Evolutionary conservation across 2,797 vertebrate genomes (phyloP).

Genomic region (Sebastes hubbsi): DNA sequence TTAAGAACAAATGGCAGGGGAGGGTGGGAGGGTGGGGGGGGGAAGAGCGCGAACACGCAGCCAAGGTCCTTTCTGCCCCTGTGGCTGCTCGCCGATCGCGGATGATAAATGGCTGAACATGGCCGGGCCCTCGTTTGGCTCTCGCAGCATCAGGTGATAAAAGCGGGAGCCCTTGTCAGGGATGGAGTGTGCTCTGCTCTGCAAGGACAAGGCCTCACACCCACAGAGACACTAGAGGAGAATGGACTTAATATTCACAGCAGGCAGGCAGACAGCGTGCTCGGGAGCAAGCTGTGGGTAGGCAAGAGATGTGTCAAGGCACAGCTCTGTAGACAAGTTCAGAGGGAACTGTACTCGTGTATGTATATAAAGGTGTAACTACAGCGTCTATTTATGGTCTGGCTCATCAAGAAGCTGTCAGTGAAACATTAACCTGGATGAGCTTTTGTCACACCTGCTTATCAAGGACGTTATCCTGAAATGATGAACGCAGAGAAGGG

Average conservation of each 20-base stretch:
- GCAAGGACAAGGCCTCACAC: slow-evolving; percentile 81
- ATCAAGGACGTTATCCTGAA: neutral
- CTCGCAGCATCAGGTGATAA: slow-evolving; percentile 78
- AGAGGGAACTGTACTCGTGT: neutral
- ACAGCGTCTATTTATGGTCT: slow-evolving; percentile 1
- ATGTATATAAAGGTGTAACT: neutral
- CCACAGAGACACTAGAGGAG: slow-evolving; percentile 53
- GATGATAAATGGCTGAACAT: slow-evolving; percentile 80
- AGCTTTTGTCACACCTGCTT: slow-evolving; percentile 10
- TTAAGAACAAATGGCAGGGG: slow-evolving; percentile 71
- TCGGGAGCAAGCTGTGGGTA: slow-evolving; percentile 38
- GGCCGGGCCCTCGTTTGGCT: slow-evolving; percentile 77
- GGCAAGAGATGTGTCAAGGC: slow-evolving; percentile 18
- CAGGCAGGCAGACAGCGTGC: slow-evolving; percentile 27
- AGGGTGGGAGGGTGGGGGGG: neutral
- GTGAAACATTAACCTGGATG: slow-evolving; percentile 2
- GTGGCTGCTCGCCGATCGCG: slow-evolving; percentile 64
- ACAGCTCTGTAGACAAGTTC: slow-evolving; percentile 2
- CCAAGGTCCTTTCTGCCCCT: slow-evolving; percentile 79
- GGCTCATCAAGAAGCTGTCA: slow-evolving; percentile 21
- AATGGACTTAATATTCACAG: slow-evolving; percentile 69
- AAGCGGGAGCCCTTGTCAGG: slow-evolving; percentile 73
- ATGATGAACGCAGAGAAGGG: neutral
- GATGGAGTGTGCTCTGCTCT: slow-evolving; percentile 64
- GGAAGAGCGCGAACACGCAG: slow-evolving; percentile 29